Conservation (phyloP, 2,888 invertebrate genomes). For the Halocaridina rubra region DNA sequence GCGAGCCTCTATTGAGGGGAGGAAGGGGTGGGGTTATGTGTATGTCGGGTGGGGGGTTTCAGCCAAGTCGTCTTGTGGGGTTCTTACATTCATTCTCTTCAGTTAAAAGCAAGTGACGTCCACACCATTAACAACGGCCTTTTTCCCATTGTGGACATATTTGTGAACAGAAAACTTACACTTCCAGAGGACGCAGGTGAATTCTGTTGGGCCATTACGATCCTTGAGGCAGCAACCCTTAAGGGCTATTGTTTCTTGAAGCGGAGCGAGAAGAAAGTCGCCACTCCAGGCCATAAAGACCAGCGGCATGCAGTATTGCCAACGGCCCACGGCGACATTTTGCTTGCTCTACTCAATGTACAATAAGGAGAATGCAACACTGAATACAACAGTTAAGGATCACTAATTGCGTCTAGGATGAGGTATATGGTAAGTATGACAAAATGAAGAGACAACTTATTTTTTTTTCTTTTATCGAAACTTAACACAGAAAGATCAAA, state of each 20-base stretch:
- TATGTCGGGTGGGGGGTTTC: background rate
- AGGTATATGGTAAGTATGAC: too few species aligned
- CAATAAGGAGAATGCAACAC: too few species aligned
- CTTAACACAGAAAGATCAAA: too few species aligned
- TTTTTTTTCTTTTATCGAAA: too few species aligned
- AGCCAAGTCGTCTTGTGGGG: background rate
- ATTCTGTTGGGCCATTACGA: background rate
- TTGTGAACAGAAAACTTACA: constrained; percentile 55
- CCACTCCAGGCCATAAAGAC: constrained; percentile 46
- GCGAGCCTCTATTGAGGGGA: too few species aligned
- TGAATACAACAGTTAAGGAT: too few species aligned
- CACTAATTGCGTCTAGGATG: too few species aligned
- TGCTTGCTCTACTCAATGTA: too few species aligned
- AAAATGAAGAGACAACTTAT: too few species aligned
- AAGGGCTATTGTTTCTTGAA: background rate
- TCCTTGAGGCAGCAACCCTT: background rate
- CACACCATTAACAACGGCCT: constrained; percentile 47
- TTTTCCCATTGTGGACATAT: constrained; percentile 55
- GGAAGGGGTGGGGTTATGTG: too few species aligned
- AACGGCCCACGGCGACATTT: background rate
- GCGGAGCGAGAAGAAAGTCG: constrained; percentile 23
- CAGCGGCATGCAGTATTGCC: constrained; percentile 29
- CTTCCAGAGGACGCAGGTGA: constrained; percentile 3
- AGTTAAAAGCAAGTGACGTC: constrained; percentile 52
- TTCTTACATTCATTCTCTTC: constrained; percentile 44